Conservation (phyloP, 2,113 vertebrate species). For the Anarhynchus alexandrinus region DNA sequence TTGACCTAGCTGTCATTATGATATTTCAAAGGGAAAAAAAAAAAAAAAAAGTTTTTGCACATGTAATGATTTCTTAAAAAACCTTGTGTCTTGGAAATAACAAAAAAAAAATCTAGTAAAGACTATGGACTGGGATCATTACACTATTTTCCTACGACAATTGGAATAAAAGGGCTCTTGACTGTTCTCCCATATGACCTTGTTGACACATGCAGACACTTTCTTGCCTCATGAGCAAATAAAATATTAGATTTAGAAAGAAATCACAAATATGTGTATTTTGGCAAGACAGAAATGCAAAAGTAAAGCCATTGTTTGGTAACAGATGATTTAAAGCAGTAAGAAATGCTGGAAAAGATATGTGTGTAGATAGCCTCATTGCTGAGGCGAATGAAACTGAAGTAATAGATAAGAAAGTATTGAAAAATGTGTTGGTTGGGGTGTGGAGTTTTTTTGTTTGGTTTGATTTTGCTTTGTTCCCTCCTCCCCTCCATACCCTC, state of each 20-base stretch:
- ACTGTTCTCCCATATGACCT: not conserved
- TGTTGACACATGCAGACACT: not conserved
- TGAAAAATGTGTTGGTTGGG: not conserved
- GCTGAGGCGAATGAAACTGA: not conserved
- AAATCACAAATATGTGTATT: not conserved
- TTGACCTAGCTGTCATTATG: not conserved
- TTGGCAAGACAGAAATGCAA: not conserved
- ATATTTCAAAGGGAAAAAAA: not conserved
- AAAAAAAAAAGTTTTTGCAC: not conserved
- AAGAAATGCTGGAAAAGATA: not conserved
- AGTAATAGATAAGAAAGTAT: not conserved
- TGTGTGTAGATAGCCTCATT: accelerated
- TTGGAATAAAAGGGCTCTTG: not conserved
- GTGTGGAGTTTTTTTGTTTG: not conserved
- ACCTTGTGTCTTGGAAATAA: accelerated
- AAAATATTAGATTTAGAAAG: not conserved
- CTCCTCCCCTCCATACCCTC: accelerated
- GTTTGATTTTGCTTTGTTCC: not conserved
- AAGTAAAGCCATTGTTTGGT: not conserved
- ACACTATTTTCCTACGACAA: not conserved
- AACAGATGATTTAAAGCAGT: not conserved
- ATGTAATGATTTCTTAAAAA: not conserved
- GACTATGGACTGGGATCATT: not conserved
- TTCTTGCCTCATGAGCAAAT: not conserved
- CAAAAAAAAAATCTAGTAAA: not conserved